Base-by-base conservation (phyloP, 2,113 vertebrate genomes). In the Engystomops pustulosus region DNA sequence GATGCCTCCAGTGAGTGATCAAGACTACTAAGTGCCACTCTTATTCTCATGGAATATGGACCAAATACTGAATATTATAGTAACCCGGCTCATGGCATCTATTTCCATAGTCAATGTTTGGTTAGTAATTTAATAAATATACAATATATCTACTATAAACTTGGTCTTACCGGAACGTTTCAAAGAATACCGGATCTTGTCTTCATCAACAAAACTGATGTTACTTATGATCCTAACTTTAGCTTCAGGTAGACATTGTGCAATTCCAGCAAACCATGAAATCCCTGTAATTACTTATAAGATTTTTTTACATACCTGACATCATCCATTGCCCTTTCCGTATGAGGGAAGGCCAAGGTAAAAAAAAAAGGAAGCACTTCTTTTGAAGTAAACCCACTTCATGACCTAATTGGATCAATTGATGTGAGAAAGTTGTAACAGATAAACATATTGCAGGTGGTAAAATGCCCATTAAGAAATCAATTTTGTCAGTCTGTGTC, bases 211-310 rank as follows among this genome's bases (percentile, higher is more conserved):
- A 67, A 67, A 67, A 67, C 32, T 58, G n/a, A 58, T 60, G 36
- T 49, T 72, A 38, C 32, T 53, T 36, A 77, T 36, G 74, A 32
- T 77, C 49, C 51, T 36, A 77, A 58, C 74, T 20, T 78, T 36
- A 41, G 27, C 32, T 58, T 41, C 30, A 32, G 75, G 53, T n/a
- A 78, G 53, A 78, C 51, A 58, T 78, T 78, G 75, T 78, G 75
- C 75, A 78, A 78, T 78, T 78, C 36, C 53, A 78, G 75, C 75
- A 60, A 78, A 78, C 51, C 51, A 23, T 60, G 32, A 78, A 58
- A 78, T 60, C 53, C 75, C 75, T 78, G 75, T 78, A 78, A 78
- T 58, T 36, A 58, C 12, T 25, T 17, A 25, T 20, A 77, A 36
- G 18, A 23, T 77, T 49, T 51, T 20, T 55, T 49, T 14, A 38